Base-by-base conservation (phyloP, 2,888 invertebrate species). In the Drosophila borealis region DNA sequence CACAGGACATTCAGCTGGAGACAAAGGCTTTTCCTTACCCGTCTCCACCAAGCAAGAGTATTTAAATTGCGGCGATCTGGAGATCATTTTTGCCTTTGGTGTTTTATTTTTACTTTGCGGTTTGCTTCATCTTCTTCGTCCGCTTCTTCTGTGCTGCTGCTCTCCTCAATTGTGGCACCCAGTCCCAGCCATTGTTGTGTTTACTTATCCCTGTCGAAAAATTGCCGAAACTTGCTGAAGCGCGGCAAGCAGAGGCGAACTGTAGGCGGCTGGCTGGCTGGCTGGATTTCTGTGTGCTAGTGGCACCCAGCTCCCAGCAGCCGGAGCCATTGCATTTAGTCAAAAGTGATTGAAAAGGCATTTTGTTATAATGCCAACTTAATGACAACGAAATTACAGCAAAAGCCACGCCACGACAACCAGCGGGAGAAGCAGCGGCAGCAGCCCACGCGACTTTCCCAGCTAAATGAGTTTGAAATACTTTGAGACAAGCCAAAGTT, bases 331-430 rank as follows among this genome's bases (percentile, higher is more conserved):
- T 89, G 89, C 84, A 85, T 89, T 89, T 89, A 85, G 84, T 89
- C 84, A 89, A 89, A 85, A 88, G 86, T 89, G 88, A 86, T 86
- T 89, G 86, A 86, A 88, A 89, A 85, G 89, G 89, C 86, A 89
- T 86, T 89, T 89, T 87, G 88, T 89, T 89, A 86, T 89, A 85
- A 86, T 89, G 89, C 89, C 89, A 86, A 89, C 89, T 88, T 89
- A 86, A 86, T 86, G 89, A 86, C 88, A 89, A 81, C 80, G 73
- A 89, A 85, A 85, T 89, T 88, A 88, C 85, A 79, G 67, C 81
- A 81, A 74, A 78, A 79, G 84, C 79, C 85, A 88, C 67, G 60
- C 78, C 25, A 51, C 21, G 36, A 19, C 67, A 67, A 21, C 34
- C 46, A 46, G 39, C 70, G 64, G n/a, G 61, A 75, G 37, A 46